Evolutionary conservation across 2,888 invertebrate genomes (phyloP).

Genomic region (Agriopis aurantiaria): DNA sequence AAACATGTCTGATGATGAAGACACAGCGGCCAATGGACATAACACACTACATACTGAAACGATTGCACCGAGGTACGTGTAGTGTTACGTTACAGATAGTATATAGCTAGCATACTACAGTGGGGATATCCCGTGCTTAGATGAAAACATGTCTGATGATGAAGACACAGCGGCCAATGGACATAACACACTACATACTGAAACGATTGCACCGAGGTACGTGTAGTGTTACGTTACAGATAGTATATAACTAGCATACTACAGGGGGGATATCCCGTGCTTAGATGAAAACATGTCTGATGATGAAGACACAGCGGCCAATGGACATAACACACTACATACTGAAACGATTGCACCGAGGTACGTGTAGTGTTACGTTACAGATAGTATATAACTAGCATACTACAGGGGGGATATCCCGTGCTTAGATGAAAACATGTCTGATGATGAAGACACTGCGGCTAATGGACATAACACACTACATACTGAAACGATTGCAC

Average conservation of each 20-base stretch:
- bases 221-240: neutral
- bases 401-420: no score
- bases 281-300: slow-evolving; percentile 85
- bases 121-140: slow-evolving; percentile 90
- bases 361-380: no score
- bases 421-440: slow-evolving; percentile 86
- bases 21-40: neutral
- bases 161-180: slow-evolving; percentile 62
- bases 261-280: slow-evolving; percentile 88
- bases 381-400: no score
- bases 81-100: neutral
- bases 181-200: neutral
- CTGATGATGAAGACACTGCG: slow-evolving; percentile 81
- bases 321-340: slow-evolving; percentile 65
- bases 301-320: slow-evolving; percentile 79
- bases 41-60: slow-evolving; percentile 37
- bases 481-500: slow-evolving; percentile 83
- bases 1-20: slow-evolving; percentile 72
- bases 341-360: slow-evolving; percentile 88
- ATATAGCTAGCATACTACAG: neutral
- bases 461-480: slow-evolving; percentile 57
- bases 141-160: slow-evolving; percentile 78
- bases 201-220: neutral
- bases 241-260: neutral
- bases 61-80: neutral